Base-by-base conservation (phyloP, 2,888 invertebrate genomes). In the Hyppa rectilinea region DNA sequence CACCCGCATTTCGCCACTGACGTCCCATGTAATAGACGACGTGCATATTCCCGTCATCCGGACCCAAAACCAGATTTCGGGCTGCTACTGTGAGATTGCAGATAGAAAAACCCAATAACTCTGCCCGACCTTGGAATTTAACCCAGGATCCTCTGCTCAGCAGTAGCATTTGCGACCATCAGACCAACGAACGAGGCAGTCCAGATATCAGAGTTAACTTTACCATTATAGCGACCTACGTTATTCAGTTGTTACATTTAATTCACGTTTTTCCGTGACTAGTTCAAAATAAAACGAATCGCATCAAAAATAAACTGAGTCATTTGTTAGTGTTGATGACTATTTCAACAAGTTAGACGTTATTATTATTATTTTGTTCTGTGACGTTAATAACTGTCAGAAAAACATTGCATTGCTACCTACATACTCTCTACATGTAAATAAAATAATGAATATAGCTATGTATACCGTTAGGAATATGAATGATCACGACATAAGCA, bases 261-360 rank as follows among this genome's bases (percentile, higher is more conserved):
- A n/a, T 64, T 69, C 12, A 58, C 29, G 47, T 20, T 61, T 77
- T 79, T 79, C 75, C 69, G 60, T 29, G 34, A 64, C 20, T 17
- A 52, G 34, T 74, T 60, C 9, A 47, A 78, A 78, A 69, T 69
- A 38, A 69, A 52, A 52, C 52, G 61, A 69, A 64, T 56, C 20
- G 31, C 4, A 23, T 78, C 59, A 43, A 61, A 62, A 36, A 43
- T 56, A 47, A 12, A 56, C 17, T 68, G 60, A 78, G 31, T 78
- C 68, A 78, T 64, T 52, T 45, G 31, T 45, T 23, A 2, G 10
- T n/a, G n/a, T 50, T 29, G 23, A 23, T 26, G 14, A 38, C 7
- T 29, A 38, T 29, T 49, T 45, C 14, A 49, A 49, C 40, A 68
- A n/a, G n/a, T n/a, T n/a, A n/a, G n/a, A n/a, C n/a, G n/a, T n/a